Conservation (phyloP, 2,113 vertebrate genomes). For the Vulpes lagopus region DNA sequence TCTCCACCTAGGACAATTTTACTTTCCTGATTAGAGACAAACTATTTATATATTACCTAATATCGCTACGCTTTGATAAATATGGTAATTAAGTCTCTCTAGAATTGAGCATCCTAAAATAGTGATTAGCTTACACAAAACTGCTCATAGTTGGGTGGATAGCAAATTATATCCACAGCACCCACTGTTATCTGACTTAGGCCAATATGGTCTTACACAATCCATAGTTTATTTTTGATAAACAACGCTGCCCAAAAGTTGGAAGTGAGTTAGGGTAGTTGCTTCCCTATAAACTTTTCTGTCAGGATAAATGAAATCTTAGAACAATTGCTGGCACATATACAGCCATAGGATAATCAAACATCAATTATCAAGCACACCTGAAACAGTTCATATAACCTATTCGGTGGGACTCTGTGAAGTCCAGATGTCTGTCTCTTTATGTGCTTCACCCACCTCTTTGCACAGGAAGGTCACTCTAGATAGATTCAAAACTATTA, state of each 20-base stretch:
- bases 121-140: background rate
- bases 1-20: background rate
- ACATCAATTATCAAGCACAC: background rate
- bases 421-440: background rate
- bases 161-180: background rate
- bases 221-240: slow-evolving; percentile 23
- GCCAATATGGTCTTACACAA: background rate
- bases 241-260: background rate
- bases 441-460: background rate
- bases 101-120: slow-evolving; percentile 13
- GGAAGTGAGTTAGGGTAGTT: background rate
- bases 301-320: background rate
- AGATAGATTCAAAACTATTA: background rate
- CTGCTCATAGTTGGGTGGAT: background rate
- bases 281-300: slow-evolving; percentile 18
- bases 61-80: background rate
- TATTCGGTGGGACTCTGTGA: background rate
- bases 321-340: background rate
- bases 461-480: background rate
- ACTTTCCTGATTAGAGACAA: background rate
- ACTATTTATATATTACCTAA: background rate
- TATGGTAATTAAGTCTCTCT: slow-evolving; percentile 22
- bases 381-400: background rate
- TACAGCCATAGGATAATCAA: background rate
- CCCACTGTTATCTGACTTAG: background rate